Evolutionary conservation across 2,888 invertebrate genomes (phyloP).

Genomic region (Megalurothrips usitatus): DNA sequence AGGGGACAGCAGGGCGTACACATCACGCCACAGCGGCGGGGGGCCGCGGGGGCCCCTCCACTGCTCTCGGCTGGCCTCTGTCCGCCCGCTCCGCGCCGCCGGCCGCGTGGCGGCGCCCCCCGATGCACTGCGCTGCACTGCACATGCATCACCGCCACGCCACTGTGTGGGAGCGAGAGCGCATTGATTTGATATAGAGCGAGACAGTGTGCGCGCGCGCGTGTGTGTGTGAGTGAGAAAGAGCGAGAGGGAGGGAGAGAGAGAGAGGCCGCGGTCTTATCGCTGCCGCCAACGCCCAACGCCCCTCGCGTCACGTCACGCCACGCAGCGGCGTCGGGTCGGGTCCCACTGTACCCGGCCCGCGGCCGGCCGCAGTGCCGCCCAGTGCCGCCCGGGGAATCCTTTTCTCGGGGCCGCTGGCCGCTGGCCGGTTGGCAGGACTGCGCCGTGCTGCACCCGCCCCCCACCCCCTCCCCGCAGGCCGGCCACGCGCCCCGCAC

Average conservation of each 20-base stretch:
- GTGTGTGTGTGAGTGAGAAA: too few species aligned
- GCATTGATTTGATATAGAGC: too few species aligned
- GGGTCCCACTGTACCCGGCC: background rate
- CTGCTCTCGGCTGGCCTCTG: background rate
- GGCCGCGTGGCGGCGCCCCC: background rate
- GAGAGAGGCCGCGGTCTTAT: too few species aligned
- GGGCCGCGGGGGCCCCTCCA: background rate
- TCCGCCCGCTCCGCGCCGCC: background rate
- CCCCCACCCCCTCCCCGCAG: slow-evolving; percentile 4
- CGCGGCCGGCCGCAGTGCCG: background rate
- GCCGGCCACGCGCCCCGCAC: background rate
- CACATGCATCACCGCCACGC: too few species aligned
- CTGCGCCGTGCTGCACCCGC: background rate
- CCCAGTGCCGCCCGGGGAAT: background rate
- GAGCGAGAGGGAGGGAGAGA: too few species aligned
- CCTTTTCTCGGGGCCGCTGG: background rate
- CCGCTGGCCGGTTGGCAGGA: background rate
- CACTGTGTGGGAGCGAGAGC: too few species aligned
- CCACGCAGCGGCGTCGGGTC: background rate
- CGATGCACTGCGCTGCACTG: background rate
- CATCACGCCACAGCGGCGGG: background rate
- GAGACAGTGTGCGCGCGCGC: too few species aligned
- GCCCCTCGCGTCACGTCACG: background rate
- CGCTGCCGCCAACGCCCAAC: background rate
- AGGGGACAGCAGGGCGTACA: background rate